A percentile compares a stretch with the other conserved stretches of the same genome.
Conservation (phyloP, 2,797 vertebrate species). For the Molossus alvarezi region DNA sequence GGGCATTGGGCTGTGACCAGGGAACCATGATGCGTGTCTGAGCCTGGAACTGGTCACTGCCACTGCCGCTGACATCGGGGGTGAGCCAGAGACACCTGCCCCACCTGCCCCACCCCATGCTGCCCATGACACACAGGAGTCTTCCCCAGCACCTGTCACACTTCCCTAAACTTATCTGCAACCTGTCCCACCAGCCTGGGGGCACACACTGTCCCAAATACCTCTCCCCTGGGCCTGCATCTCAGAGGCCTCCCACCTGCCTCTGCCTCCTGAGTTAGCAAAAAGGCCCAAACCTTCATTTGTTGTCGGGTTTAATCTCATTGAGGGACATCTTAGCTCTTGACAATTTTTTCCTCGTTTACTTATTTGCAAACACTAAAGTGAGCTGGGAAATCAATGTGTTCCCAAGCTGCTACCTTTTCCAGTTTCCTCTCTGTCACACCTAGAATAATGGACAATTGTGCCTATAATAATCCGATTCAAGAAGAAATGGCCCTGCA, state of each 20-base stretch:
- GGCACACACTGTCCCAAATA: background rate
- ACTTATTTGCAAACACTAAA: background rate
- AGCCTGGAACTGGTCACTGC: background rate
- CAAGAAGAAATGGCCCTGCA: background rate
- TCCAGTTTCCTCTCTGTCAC: background rate
- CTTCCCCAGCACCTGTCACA: background rate
- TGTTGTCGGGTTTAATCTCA: background rate
- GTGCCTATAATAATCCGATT: background rate
- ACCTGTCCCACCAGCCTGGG: background rate
- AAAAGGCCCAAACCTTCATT: background rate
- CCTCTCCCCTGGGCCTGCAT: background rate
- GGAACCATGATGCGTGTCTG: background rate
- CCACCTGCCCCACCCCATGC: background rate
- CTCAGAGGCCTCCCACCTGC: background rate
- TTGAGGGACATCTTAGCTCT: background rate
- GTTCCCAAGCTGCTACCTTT: background rate
- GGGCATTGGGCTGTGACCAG: background rate
- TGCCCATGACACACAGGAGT: background rate
- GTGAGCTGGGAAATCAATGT: slow-evolving; percentile 16
- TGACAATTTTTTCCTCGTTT: slow-evolving; percentile 39
- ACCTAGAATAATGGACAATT: background rate
- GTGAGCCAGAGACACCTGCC: background rate
- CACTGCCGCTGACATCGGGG: background rate
- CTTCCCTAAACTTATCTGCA: background rate
- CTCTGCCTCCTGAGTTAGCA: background rate